Evolutionary conservation across 2,888 invertebrate genomes (phyloP).

Genomic region (Drosophila kambysellisi): DNA sequence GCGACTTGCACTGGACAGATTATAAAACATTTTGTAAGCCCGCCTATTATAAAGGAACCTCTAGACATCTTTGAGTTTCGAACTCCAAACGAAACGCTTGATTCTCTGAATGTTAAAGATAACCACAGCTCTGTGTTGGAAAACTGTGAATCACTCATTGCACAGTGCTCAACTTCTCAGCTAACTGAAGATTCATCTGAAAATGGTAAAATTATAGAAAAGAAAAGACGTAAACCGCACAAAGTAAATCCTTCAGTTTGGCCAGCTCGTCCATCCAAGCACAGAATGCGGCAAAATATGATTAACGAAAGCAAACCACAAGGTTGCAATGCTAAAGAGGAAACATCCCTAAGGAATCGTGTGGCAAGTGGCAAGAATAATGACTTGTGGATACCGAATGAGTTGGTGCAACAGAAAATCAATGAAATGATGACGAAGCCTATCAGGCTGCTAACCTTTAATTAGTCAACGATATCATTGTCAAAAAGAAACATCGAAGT

Average conservation of each 20-base stretch:
- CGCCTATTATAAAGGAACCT: neutral
- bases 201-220: no score
- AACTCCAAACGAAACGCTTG: constrained; percentile 25
- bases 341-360: neutral
- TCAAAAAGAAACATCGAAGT: neutral
- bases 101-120: neutral
- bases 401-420: constrained; percentile 34
- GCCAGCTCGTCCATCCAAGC: constrained; percentile 38
- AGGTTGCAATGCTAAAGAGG: neutral
- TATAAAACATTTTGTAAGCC: neutral
- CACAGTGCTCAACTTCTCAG: neutral
- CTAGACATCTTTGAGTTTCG: constrained; percentile 52
- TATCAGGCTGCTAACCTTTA: constrained; percentile 30
- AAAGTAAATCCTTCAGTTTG: constrained; percentile 31
- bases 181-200: neutral
- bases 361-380: neutral
- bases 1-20: neutral
- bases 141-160: neutral
- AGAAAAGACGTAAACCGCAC: neutral
- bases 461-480: neutral
- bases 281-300: constrained; percentile 10
- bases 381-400: constrained; percentile 28
- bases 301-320: neutral
- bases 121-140: neutral
- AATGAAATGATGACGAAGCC: constrained; percentile 62